A percentile compares a stretch with the other conserved stretches of the same genome.
These are phyloP conservation scores for Catharus bicknelli DNA, from an alignment of 2,113 vertebrate genomes.

Conservation along the genomic window DNA sequence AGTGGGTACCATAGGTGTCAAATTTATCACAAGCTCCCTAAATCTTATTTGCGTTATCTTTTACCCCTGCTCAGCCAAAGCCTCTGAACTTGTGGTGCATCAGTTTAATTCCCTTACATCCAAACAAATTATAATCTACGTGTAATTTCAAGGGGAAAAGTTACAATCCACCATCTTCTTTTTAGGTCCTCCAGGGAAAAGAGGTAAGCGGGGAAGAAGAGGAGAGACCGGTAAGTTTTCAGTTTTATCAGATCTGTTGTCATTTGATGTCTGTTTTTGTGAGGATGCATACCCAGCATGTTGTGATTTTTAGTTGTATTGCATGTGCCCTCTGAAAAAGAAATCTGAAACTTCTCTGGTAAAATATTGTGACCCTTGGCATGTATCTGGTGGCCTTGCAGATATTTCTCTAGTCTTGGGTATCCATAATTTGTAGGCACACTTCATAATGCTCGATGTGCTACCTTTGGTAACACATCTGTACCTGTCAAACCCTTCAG, in stretches of 20 bases:
- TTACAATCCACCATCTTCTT: constrained; percentile 22
- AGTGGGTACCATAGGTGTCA: not conserved
- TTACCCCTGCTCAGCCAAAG: not conserved
- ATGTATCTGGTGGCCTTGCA: not conserved
- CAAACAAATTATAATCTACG: not conserved
- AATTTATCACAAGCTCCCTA: not conserved
- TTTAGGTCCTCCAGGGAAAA: constrained; percentile 94
- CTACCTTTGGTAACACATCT: not conserved
- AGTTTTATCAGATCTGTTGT: not conserved
- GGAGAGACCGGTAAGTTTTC: constrained; percentile 91
- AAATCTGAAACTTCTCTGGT: not conserved
- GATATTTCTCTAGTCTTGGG: not conserved
- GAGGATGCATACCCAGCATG: not conserved
- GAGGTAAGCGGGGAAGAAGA: constrained; percentile 94
- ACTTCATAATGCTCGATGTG: fast-evolving
- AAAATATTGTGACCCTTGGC: not conserved
- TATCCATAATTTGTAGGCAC: not conserved
- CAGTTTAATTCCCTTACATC: not conserved
- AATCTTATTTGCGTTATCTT: not conserved
- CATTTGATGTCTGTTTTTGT: not conserved
- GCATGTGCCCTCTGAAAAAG: not conserved
- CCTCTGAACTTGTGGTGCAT: not conserved
- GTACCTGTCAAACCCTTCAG: not conserved
- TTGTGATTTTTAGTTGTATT: not conserved
- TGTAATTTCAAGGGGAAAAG: not conserved